A percentile compares a stretch with the other conserved stretches of the same genome.
Evolutionary conservation across 2,113 vertebrate species (phyloP).

Genomic region (Regulus satrapa): DNA sequence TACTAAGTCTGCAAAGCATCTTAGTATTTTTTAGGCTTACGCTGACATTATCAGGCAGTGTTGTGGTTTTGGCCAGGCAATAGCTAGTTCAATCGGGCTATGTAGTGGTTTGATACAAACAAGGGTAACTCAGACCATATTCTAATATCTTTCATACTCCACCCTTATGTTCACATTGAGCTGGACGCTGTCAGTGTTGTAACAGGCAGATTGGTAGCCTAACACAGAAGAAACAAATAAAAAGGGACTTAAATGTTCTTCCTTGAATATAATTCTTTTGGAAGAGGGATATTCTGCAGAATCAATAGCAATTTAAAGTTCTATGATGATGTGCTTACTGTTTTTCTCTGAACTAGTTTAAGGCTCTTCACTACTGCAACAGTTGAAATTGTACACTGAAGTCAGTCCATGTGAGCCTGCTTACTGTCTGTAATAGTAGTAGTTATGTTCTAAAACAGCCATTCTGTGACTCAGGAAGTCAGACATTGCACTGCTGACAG

Average conservation of each 20-base stretch:
- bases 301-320: not conserved
- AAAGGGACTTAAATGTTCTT: not conserved
- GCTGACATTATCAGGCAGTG: fast-evolving
- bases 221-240: not conserved
- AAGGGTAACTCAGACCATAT: not conserved
- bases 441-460: not conserved
- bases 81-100: not conserved
- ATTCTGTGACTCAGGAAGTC: not conserved
- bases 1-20: not conserved
- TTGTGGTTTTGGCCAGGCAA: not conserved
- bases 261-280: not conserved
- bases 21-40: not conserved
- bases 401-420: not conserved
- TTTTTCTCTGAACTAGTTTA: not conserved
- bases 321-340: not conserved
- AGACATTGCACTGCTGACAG: not conserved
- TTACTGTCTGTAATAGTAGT: not conserved
- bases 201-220: not conserved
- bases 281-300: not conserved
- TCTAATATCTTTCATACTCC: not conserved
- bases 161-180: not conserved
- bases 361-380: not conserved
- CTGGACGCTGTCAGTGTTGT: not conserved
- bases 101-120: not conserved
- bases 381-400: not conserved